phyloP scores from a whole-genome alignment of 1,140 invertebrate species.

The Gryon sp. region DNA sequence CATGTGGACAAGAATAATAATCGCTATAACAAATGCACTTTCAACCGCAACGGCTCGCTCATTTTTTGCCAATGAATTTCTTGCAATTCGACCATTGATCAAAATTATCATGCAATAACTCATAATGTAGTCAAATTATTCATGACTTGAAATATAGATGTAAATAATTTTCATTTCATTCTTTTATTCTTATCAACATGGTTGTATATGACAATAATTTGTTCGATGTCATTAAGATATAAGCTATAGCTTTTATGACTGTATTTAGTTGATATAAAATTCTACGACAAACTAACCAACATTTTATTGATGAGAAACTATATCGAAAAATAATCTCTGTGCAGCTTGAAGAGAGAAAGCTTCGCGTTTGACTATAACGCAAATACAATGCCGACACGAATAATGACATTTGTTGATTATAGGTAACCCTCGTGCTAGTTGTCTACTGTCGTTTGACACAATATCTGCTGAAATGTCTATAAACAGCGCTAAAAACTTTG shows the following conservation, averaged over 20 bases:
- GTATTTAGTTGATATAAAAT: slow-evolving; percentile 9
- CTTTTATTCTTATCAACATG: slow-evolving; percentile 2
- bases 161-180: slow-evolving; percentile 3
- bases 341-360: not conserved
- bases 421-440: slow-evolving; percentile 18
- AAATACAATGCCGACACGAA: not conserved
- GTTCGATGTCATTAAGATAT: not conserved
- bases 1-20: too few species aligned
- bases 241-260: slow-evolving; percentile 29
- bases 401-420: slow-evolving; percentile 38
- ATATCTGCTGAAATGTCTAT: slow-evolving; percentile 22
- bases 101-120: too few species aligned
- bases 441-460: slow-evolving; percentile 5
- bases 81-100: too few species aligned
- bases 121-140: slow-evolving; percentile 2
- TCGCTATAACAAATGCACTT: too few species aligned
- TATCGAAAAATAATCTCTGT: slow-evolving; percentile 11
- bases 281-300: slow-evolving; percentile 2
- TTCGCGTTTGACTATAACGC: slow-evolving; percentile 10
- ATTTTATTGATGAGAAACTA: slow-evolving; percentile 34
- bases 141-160: not conserved
- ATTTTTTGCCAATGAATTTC: too few species aligned
- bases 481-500: slow-evolving; percentile 28
- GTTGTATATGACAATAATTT: slow-evolving; percentile 18
- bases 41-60: too few species aligned